A percentile compares a stretch with the other conserved stretches of the same genome.
These are phyloP conservation scores for Spea bombifrons DNA, from an alignment of 2,113 vertebrate genomes.

Conservation along the genomic window DNA sequence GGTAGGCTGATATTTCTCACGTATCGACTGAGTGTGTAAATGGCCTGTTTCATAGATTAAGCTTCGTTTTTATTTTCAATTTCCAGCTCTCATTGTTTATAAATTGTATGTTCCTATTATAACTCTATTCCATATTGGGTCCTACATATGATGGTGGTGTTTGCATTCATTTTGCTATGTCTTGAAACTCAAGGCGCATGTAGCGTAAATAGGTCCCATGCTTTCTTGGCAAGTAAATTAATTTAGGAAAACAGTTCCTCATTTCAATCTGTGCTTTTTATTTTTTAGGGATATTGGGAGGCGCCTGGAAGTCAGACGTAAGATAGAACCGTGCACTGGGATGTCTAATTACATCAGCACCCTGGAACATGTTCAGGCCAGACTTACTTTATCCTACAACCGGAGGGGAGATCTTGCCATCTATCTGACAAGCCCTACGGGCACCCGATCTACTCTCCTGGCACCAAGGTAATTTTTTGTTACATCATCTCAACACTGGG, in stretches of 20 bases:
- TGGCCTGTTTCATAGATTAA: too few species aligned
- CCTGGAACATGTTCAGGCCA: conserved; percentile 87
- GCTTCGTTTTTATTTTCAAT: too few species aligned
- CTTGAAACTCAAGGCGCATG: too few species aligned
- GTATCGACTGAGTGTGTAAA: too few species aligned
- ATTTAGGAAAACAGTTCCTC: not conserved
- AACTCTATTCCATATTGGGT: too few species aligned
- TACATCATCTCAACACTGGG: not conserved
- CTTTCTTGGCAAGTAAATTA: too few species aligned
- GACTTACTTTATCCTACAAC: conserved; percentile 92
- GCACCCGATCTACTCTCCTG: conserved; percentile 90
- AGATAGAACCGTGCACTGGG: conserved; percentile 77
- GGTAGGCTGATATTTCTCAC: too few species aligned
- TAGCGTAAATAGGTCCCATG: too few species aligned
- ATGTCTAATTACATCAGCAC: conserved; percentile 76
- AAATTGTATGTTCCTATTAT: too few species aligned
- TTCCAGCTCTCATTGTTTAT: too few species aligned
- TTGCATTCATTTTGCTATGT: too few species aligned
- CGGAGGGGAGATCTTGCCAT: conserved; percentile 90
- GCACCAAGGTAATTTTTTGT: conserved; percentile 75
- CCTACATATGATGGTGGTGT: too few species aligned
- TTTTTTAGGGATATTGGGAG: conserved; percentile 85
- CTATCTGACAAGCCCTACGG: conserved; percentile 86
- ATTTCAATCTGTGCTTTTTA: not conserved
- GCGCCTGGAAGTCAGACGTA: conserved; percentile 77